phyloP scores from a whole-genome alignment of 64 coral and sea anemone genomes.

The Orbicella faveolata region DNA sequence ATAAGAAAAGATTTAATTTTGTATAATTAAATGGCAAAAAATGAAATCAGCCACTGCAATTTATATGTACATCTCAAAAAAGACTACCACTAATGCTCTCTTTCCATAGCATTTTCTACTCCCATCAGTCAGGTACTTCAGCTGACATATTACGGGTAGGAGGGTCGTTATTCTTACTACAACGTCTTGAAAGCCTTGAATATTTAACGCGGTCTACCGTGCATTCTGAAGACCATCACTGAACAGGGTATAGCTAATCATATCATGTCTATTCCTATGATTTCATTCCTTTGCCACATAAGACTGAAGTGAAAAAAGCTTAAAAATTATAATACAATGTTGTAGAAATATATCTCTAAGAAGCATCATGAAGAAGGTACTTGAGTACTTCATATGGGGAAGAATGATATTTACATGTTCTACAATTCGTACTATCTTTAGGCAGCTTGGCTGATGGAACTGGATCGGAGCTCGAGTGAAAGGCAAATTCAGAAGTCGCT shows the following conservation, averaged over 20 bases:
- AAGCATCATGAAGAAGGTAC: not conserved
- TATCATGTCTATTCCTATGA: not conserved
- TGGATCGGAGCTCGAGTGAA: not conserved
- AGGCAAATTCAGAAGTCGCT: not conserved
- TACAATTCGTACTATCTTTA: not conserved
- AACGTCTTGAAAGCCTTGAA: not conserved
- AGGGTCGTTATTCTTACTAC: too few relatives aligned
- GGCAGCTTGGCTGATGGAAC: not conserved
- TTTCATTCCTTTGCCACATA: not conserved
- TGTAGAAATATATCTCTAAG: not conserved
- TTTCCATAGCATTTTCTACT: not conserved
- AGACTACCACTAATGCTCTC: not conserved
- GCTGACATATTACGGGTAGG: too few relatives aligned
- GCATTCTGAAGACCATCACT: not conserved
- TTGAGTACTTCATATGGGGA: not conserved
- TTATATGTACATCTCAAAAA: not conserved
- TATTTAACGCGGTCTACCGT: not conserved
- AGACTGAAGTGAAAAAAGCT: not conserved
- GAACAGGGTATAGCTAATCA: not conserved
- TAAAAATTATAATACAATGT: not conserved
- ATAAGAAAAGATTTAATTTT: not conserved
- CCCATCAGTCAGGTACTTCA: too few relatives aligned
- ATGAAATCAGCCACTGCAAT: not conserved
- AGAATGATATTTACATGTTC: not conserved
- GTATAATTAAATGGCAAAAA: not conserved